These are phyloP conservation scores for Lacerta agilis DNA, from an alignment of 2,797 vertebrate genomes.

Conservation along the genomic window DNA sequence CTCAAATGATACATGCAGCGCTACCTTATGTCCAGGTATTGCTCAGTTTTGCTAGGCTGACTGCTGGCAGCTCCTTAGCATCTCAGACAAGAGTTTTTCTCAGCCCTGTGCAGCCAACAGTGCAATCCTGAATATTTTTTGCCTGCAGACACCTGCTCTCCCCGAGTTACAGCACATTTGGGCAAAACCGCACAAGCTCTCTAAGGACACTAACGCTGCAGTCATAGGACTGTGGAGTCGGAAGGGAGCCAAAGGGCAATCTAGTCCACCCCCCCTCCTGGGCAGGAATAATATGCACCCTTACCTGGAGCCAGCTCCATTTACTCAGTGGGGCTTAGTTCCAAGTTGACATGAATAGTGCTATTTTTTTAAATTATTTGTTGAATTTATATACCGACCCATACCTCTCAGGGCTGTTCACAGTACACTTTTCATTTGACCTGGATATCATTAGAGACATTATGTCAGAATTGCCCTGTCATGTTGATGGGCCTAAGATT, in stretches of 20 bases:
- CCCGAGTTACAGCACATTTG: not conserved
- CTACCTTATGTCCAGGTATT: too few species aligned
- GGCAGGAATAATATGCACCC: not conserved
- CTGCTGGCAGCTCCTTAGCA: too few species aligned
- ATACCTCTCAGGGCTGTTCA: too few species aligned
- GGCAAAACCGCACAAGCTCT: not conserved
- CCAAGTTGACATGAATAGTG: not conserved
- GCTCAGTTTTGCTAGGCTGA: too few species aligned
- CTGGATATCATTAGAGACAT: not conserved
- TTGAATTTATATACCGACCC: too few species aligned
- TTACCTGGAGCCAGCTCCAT: not conserved
- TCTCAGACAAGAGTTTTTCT: not conserved
- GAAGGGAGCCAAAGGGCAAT: too few species aligned
- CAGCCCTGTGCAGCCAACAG: too few species aligned
- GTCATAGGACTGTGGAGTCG: too few species aligned
- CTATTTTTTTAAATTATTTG: not conserved
- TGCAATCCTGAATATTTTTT: too few species aligned
- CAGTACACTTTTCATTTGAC: not conserved
- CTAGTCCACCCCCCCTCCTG: too few species aligned
- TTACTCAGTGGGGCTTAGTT: not conserved
- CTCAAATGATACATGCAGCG: too few species aligned
- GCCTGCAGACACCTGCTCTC: not conserved
- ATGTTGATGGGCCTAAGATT: not conserved
- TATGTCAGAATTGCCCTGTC: too few species aligned
- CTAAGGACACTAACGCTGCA: not conserved